Conservation (phyloP, 2,888 invertebrate species). For the Ennomos erosarius region DNA sequence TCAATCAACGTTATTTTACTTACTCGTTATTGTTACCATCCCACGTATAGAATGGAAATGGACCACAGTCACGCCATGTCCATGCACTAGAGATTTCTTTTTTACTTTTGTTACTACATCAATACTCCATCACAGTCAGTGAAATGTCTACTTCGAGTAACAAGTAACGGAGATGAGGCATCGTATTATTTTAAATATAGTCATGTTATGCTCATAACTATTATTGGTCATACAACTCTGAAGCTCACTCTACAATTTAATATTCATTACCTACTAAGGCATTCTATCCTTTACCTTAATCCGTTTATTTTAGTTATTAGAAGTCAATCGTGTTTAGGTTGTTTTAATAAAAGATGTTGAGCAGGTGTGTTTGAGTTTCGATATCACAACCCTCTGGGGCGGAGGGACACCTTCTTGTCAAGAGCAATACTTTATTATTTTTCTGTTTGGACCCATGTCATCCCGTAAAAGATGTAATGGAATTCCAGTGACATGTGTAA, state of each 20-base stretch:
- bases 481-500: conserved; percentile 24
- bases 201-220: too few relatives aligned
- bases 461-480: conserved; percentile 24
- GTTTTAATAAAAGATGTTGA: not conserved
- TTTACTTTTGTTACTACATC: too few relatives aligned
- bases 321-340: conserved; percentile 12
- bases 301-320: conserved; percentile 4
- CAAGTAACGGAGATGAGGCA: conserved; percentile 20
- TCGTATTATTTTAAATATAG: too few relatives aligned
- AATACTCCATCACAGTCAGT: conserved; percentile 35
- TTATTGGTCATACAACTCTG: too few relatives aligned
- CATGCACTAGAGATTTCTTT: too few relatives aligned
- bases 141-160: conserved; percentile 27
- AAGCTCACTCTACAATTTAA: too few relatives aligned
- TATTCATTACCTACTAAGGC: not conserved
- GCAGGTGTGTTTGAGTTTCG: conserved; percentile 24
- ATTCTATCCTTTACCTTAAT: too few relatives aligned
- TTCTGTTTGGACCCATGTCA: conserved; percentile 33
- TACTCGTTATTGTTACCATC: not conserved
- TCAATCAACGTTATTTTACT: conserved; percentile 5
- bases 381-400: conserved; percentile 21
- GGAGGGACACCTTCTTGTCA: conserved; percentile 32
- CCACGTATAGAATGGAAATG: too few relatives aligned
- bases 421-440: conserved; percentile 32
- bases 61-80: too few relatives aligned